Percentiles rank a stretch among this genome's conserved stretches.
Conservation (phyloP, 2,797 vertebrate species). For the Prionace glauca region DNA sequence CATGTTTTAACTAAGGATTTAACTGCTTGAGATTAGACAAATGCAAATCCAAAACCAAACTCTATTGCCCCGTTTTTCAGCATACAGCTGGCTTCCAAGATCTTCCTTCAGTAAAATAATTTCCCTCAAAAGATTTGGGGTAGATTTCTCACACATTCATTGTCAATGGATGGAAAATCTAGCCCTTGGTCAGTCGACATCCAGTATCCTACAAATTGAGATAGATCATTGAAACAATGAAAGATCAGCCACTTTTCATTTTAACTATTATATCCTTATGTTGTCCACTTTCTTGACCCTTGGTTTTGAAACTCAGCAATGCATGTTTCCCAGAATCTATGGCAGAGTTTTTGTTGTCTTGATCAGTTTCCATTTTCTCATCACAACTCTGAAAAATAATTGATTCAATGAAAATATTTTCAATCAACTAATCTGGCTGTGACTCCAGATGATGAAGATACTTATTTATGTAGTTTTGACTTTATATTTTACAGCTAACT, state of each 20-base stretch:
- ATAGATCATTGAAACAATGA: neutral
- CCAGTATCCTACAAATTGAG: neutral
- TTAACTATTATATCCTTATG: neutral
- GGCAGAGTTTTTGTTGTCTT: slow-evolving; percentile 7
- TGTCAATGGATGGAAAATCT: neutral
- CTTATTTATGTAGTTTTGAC: neutral
- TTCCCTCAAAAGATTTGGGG: neutral
- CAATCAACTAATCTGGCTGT: neutral
- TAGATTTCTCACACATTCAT: neutral
- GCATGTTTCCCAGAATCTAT: slow-evolving; percentile 21
- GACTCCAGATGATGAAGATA: neutral
- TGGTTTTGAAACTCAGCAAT: slow-evolving; percentile 8
- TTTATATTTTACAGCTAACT: neutral
- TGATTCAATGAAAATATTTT: neutral
- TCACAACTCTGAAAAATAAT: neutral
- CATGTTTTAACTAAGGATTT: neutral
- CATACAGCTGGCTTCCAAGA: neutral
- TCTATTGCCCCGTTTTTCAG: neutral
- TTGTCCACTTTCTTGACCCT: neutral
- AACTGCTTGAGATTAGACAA: neutral
- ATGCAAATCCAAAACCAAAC: neutral
- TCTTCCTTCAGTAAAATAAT: neutral
- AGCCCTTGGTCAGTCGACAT: neutral
- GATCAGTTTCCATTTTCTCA: neutral
- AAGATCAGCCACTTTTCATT: neutral